These are phyloP conservation scores for Drosophila baimaii DNA, from an alignment of 1,140 invertebrate species.

Conservation along the genomic window DNA sequence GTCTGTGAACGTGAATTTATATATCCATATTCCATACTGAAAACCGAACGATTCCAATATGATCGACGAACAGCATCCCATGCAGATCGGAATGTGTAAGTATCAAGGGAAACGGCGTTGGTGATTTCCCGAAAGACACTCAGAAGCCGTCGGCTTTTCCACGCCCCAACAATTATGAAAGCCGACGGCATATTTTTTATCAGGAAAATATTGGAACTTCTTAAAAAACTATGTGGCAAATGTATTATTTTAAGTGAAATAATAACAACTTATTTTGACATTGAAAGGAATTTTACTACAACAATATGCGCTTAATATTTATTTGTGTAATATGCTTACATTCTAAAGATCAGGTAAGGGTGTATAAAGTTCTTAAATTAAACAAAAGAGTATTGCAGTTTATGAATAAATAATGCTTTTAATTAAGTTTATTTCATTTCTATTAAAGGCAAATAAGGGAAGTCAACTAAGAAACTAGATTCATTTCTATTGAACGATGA, in stretches of 20 bases:
- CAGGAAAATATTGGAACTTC: background rate
- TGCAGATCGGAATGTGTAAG: slow-evolving; percentile 81
- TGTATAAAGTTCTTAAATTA: too few relatives aligned
- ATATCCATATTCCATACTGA: background rate
- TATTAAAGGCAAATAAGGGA: too few relatives aligned
- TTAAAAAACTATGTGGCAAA: background rate
- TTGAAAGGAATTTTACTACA: too few relatives aligned
- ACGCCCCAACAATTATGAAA: background rate
- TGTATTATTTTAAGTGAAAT: background rate
- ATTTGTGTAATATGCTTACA: background rate
- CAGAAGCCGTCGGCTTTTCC: slow-evolving; percentile 53
- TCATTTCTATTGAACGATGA: background rate
- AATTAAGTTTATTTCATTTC: background rate
- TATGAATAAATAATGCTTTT: too few relatives aligned
- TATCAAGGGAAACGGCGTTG: slow-evolving; percentile 25
- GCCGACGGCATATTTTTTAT: slow-evolving; percentile 52
- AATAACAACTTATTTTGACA: too few relatives aligned
- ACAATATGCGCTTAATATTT: background rate
- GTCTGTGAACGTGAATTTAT: slow-evolving; percentile 14
- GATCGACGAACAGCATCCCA: slow-evolving; percentile 82
- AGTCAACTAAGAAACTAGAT: too few relatives aligned
- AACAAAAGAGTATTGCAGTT: too few relatives aligned
- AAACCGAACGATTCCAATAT: slow-evolving; percentile 27
- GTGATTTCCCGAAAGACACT: background rate
- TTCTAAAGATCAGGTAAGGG: too few relatives aligned